Evolutionary conservation across 2,888 invertebrate species (phyloP).

Genomic region (Athrips mouffetella): DNA sequence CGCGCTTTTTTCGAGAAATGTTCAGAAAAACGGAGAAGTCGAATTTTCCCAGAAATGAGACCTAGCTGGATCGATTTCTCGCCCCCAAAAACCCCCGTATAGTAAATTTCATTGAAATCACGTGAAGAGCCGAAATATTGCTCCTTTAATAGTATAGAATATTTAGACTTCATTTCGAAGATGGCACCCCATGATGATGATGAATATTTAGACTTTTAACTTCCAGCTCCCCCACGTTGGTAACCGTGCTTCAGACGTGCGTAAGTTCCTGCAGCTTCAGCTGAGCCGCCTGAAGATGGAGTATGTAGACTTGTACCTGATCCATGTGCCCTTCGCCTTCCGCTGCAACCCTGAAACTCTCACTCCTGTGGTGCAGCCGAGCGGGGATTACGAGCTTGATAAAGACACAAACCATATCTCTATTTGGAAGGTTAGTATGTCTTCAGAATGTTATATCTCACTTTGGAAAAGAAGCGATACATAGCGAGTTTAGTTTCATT

Average conservation of each 20-base stretch:
- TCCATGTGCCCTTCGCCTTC: constrained; percentile 87
- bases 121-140: background rate
- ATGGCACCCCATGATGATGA: too few relatives aligned
- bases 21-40: too few relatives aligned
- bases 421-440: constrained; percentile 82
- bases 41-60: too few relatives aligned
- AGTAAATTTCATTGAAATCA: too few relatives aligned
- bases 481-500: too few relatives aligned
- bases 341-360: constrained; percentile 72
- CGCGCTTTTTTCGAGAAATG: too few relatives aligned
- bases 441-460: too few relatives aligned
- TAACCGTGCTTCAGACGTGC: constrained; percentile 82
- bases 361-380: constrained; percentile 75
- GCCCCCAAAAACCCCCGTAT: too few relatives aligned
- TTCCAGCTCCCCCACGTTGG: constrained; percentile 83
- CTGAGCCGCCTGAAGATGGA: constrained; percentile 80
- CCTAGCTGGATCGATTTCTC: too few relatives aligned
- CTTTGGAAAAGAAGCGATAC: too few relatives aligned
- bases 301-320: constrained; percentile 87
- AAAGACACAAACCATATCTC: constrained; percentile 80
- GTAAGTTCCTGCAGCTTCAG: constrained; percentile 81
- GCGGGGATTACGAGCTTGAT: constrained; percentile 80
- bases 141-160: background rate
- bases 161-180: too few relatives aligned
- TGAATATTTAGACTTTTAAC: background rate